Evolutionary conservation across 2,797 vertebrate genomes (phyloP), one percentile per base, ranked within the genome.

Genomic region (Aselliscus stoliczkanus): DNA sequence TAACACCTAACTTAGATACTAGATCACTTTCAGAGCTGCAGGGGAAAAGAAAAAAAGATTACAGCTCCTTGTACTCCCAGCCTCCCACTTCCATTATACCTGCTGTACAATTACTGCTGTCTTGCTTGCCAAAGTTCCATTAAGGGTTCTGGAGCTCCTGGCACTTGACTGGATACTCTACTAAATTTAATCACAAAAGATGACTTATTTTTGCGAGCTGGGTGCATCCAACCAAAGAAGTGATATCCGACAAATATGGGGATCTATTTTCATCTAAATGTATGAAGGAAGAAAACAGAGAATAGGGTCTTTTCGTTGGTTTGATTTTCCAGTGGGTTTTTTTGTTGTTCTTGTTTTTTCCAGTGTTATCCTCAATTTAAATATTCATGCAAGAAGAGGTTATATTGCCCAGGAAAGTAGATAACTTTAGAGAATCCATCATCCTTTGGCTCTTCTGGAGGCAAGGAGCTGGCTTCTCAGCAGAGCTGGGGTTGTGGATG

Each of bases 141-240:
- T 89, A 97, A 91, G 79, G 69, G 37, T 29, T 90, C 69, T 62
- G 58, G 58, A 77, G 52, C 96, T 92, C 76, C 84, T 93, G 96
- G 93, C 90, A 42, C 56, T 89, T 92, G 75, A 6, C 9, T 76
- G 39, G 73, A 69, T 64, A 87, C 52, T 83, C 85, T 58, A 86
- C 92, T 96, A 94, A 90, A 97, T 93, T 70, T 83, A 97, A 94
- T 96, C 87, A 87, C 77, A 85, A 70, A 88, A 80, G 70, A 86
- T 83, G 73, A 89, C 52, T 92, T 93, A 47, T 80, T 88, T 62
- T 94, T 92, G 88, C 90, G 82, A 96, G 42, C 52, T 93, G 92
- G 77, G 88, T 62, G 29, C 79, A 88, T 93, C 58, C 67, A 76
- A 94, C 77, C 62, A 70, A 95, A 96, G 18, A 64, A 93, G 75